Evolutionary conservation across 1,140 invertebrate species (phyloP), one percentile per base, ranked within the genome.

Genomic region (Drosophila willistoni): DNA sequence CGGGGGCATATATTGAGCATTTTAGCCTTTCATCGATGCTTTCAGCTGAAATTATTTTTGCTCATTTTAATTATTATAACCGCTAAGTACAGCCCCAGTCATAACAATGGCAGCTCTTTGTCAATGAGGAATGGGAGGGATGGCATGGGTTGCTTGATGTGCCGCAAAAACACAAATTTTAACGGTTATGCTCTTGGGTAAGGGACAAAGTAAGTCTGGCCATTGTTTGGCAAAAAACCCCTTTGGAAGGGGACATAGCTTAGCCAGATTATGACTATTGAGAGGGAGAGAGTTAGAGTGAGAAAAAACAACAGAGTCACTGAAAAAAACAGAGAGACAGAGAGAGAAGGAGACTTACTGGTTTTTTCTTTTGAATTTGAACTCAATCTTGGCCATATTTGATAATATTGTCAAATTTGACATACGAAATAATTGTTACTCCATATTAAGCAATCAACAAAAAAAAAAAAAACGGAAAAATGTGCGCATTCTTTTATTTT

Each of bases 51-150:
- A 89, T 89, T 89, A 89, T 86, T 86, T 61, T 86, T 73, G 84
- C 84, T 84, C 84, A 89, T 89, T 89, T 87, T 87, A 87, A 87
- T 89, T 89, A 89, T 89, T 89, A 89, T 81, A 89, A 89, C 84
- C 79, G 68, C 83, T 81, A 86, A 86, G 71, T 79, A 81, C 77
- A 67, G 67, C 14, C 9, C 42, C 42, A 68, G 54, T 34, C 39
- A 59, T 33, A 59, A 44, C 63, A 69, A 14, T 68, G 25, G 56
- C 70, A 13, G 68, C 36, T 44, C 19, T 7, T 12, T n/a, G 25
- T 54, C 25, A 3, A 10, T 10, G 12, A 9, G n/a, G 17, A 7
- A 22, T 7, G 10, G 3, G 3, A 17, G 7, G 7, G 7, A 29
- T 6, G 41, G 6, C 29, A 25, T 2, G 41, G 44, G 55, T 13